Base-by-base conservation (phyloP, 2,113 vertebrate species). In the Morone chrysops region DNA sequence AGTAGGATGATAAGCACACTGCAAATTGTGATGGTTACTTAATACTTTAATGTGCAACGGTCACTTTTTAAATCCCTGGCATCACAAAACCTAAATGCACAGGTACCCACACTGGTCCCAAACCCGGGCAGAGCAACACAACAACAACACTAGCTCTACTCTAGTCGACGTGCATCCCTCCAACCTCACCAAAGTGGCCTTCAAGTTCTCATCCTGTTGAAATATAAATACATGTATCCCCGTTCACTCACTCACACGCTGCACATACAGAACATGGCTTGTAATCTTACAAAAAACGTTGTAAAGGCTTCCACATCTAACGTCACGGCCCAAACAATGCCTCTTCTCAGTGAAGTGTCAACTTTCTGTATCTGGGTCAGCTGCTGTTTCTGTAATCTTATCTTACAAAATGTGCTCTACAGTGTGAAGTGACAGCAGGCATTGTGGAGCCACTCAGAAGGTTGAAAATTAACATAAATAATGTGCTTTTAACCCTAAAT, bases 281-380 rank as follows among this genome's bases (percentile, higher is more conserved):
- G 0, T 12, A 62, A 13, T 0, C 31, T 45, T 22, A 8, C 0
- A 60, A 60, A 62, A 31, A 31, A 31, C 2, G 31, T 31, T 31
- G 31, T 31, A 31, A 31, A 31, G 31, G 3, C 8, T 47, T 14
- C 13, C 18, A 50, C 20, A 71, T 57, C 8, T 61, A 31, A 2
- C 31, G 31, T 4, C 3, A 9, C 36, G 70, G 8, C 36, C 22
- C 4, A 57, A 77, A 63, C 73, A 63, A 51, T 45, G 2, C 4
- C 13, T 59, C 38, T 20, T 78, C 36, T 40, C 8, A 57, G 38
- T 14, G 5, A 36, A 59, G 8, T 80, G 47, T 75, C 45, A 70
- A 48, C 75, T 65, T 84, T 31, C 14, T 59, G 10, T 20, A 78
- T 82, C n/a, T 75, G 38, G 69, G 51, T 83, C 79, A 81, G 41